These are phyloP conservation scores for Bombyx mandarina DNA, from an alignment of 1,140 invertebrate genomes.

Conservation along the genomic window DNA sequence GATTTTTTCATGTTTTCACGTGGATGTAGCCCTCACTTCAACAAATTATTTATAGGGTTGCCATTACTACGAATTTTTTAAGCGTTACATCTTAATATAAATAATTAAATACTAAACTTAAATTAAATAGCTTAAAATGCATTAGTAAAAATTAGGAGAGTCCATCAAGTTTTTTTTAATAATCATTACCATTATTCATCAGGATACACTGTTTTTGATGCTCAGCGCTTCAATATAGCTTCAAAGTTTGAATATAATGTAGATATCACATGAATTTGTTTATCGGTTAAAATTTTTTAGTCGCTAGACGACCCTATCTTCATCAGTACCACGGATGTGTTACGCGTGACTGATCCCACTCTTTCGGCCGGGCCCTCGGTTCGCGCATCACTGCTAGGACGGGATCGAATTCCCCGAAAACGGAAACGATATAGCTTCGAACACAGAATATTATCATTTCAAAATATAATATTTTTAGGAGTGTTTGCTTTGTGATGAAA, in stretches of 20 bases:
- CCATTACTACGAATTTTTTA: too few species aligned
- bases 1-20: background rate
- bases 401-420: constrained; percentile 36
- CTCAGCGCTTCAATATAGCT: background rate
- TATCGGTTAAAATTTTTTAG: constrained; percentile 25
- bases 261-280: constrained; percentile 3
- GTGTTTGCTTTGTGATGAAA: too few species aligned
- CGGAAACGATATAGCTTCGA: constrained; percentile 29
- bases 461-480: background rate
- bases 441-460: constrained; percentile 21
- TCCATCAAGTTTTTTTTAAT: too few species aligned
- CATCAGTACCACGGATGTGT: constrained; percentile 21
- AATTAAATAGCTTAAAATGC: too few species aligned
- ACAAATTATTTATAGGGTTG: too few species aligned
- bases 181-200: too few species aligned
- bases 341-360: constrained; percentile 35
- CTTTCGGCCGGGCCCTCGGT: constrained; percentile 22
- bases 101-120: too few species aligned
- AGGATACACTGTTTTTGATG: background rate
- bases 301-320: constrained; percentile 26
- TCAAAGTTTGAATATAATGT: background rate
- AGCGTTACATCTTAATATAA: too few species aligned
- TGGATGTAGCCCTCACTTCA: too few species aligned
- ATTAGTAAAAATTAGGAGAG: too few species aligned
- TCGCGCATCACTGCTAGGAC: constrained; percentile 32